Base-by-base conservation (phyloP, 2,888 invertebrate species). In the Hemithea aestivaria region DNA sequence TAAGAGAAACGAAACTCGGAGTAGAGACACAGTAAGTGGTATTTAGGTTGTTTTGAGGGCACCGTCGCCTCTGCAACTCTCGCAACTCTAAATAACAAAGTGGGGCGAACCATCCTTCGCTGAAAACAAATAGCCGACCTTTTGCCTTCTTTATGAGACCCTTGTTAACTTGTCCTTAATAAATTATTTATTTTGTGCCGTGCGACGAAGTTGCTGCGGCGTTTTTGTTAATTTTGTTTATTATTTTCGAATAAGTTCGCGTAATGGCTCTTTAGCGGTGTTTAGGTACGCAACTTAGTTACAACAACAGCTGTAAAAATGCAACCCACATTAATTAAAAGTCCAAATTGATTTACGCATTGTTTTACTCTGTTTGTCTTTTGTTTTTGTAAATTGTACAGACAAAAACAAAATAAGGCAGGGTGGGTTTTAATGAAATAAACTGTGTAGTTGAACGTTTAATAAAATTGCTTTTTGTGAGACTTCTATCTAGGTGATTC, bases 91-190 rank as follows among this genome's bases (percentile, higher is more conserved):
- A 79, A 81, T 77, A 83, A 84, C 79, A 75, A 79, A 83, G 73
- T 71, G 73, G 74, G 74, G 73, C 68, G 63, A 73, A 65, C 73
- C 75, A 77, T 78, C 74, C 76, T 73, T 63, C 70, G 66, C 71
- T 73, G 79, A 69, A 78, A 84, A 84, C 84, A 84, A 87, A 85
- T 83, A 80, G 82, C 80, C 77, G 75, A 81, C 85, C 85, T 84
- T 79, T 82, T 82, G 83, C 83, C 84, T 83, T 85, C 83, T 85
- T 85, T 85, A 85, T 77, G 80, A 83, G 84, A 80, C 83, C 85
- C 83, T 85, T 85, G 85, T 84, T 87, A 85, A 82, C 83, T 83
- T 83, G 80, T 79, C 80, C 79, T 82, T 82, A 82, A 82, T 85
- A 85, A 84, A 83, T 84, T 78, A 85, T 85, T 84, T 84, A 85